These are phyloP conservation scores for Pelochelys cantorii DNA, from an alignment of 2,797 vertebrate genomes.

Conservation along the genomic window DNA sequence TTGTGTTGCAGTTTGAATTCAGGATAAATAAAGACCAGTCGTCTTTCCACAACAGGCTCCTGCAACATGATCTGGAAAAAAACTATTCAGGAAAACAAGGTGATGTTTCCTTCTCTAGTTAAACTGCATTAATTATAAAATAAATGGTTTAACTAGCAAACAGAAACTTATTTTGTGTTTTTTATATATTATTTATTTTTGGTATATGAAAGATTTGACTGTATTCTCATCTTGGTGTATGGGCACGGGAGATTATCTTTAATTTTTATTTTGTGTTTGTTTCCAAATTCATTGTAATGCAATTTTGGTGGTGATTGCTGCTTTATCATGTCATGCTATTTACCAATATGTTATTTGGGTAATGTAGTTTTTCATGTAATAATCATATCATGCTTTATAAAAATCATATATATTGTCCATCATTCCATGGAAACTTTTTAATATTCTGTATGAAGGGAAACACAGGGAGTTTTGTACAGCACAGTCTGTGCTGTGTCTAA, in stretches of 20 bases:
- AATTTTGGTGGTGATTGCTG: not conserved
- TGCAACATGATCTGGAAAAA: constrained; percentile 84
- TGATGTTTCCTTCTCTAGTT: constrained; percentile 50
- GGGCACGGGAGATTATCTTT: not conserved
- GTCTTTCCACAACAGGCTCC: constrained; percentile 77
- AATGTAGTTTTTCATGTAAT: not conserved
- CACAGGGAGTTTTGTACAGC: not conserved
- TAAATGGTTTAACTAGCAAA: not conserved
- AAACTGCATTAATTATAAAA: not conserved
- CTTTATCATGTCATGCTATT: not conserved
- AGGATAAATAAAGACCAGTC: constrained; percentile 81
- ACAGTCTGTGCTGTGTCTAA: not conserved
- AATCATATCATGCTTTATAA: not conserved
- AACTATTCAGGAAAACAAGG: constrained; percentile 82
- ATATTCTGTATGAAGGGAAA: not conserved
- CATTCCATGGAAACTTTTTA: not conserved
- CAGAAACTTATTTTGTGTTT: not conserved
- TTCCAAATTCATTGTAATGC: not conserved
- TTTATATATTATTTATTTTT: not conserved
- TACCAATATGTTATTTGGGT: not conserved
- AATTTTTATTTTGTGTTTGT: not conserved
- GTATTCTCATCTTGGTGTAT: not conserved
- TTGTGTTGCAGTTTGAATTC: constrained; percentile 83
- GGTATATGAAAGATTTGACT: not conserved
- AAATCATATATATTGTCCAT: not conserved